Evolutionary conservation across 2,797 vertebrate species (phyloP).

Genomic region (Rhincodon typus): DNA sequence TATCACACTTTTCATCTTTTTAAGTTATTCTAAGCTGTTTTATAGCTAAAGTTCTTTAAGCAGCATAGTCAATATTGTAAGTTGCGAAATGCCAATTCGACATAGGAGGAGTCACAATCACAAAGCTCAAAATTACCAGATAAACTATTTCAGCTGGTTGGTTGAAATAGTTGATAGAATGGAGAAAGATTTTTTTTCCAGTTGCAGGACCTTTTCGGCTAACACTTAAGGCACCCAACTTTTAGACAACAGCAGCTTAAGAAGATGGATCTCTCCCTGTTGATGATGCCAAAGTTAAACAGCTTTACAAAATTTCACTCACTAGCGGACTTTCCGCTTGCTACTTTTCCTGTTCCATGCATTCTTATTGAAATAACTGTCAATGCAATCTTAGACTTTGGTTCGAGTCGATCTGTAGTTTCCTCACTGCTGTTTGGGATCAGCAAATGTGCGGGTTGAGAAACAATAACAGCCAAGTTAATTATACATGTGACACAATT

Average conservation of each 20-base stretch:
- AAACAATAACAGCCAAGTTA: background rate
- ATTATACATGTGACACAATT: background rate
- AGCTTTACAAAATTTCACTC: background rate
- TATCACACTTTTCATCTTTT: background rate
- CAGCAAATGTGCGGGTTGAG: background rate
- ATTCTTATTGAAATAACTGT: background rate
- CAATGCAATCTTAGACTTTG: background rate
- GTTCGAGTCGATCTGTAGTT: too few relatives aligned
- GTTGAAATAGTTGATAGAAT: background rate
- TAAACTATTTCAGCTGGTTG: background rate
- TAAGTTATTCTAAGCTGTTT: background rate
- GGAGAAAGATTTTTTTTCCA: background rate
- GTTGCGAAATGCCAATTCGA: background rate
- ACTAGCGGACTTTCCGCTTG: background rate
- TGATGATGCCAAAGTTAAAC: background rate
- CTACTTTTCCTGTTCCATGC: background rate
- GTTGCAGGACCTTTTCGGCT: background rate
- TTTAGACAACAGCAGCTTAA: background rate
- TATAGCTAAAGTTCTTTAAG: background rate
- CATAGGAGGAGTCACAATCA: background rate
- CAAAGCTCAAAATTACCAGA: background rate
- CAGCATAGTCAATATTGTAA: background rate
- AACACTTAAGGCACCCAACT: background rate
- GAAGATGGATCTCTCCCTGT: background rate
- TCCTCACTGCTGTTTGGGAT: background rate